A percentile compares a stretch with the other conserved stretches of the same genome.
Evolutionary conservation across 2,888 invertebrate genomes (phyloP).

Genomic region (Cephus sareptanus): DNA sequence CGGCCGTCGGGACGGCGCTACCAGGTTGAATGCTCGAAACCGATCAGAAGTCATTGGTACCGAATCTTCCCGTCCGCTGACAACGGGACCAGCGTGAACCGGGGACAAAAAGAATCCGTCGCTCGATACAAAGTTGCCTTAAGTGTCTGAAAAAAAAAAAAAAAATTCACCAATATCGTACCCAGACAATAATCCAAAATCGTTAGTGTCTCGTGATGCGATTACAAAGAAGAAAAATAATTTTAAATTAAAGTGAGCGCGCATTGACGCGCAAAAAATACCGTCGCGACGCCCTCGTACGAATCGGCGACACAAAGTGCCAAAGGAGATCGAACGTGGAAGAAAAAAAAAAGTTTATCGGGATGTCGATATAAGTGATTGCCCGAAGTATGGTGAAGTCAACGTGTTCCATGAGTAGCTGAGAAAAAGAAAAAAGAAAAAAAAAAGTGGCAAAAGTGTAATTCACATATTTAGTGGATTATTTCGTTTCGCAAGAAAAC

Average conservation of each 20-base stretch:
- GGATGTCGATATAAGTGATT: background rate
- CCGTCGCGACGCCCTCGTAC: background rate
- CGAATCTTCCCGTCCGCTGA: background rate
- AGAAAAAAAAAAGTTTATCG: background rate
- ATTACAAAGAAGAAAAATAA: background rate
- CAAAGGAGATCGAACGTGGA: background rate
- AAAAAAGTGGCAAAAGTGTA: background rate
- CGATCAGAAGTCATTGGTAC: background rate
- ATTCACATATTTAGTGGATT: background rate
- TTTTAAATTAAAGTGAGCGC: background rate
- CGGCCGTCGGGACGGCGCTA: background rate
- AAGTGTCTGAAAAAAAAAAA: background rate
- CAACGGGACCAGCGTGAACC: background rate
- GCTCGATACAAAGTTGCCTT: background rate
- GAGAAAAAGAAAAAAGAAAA: background rate
- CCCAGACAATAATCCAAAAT: background rate
- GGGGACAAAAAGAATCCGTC: background rate
- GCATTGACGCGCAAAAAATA: background rate
- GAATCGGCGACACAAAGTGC: background rate
- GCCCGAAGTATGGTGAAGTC: background rate
- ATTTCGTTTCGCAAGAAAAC: background rate
- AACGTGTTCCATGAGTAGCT: background rate
- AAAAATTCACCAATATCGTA: background rate
- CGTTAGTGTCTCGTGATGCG: background rate
- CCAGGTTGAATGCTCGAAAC: background rate